These are phyloP conservation scores for Poeciliopsis gracilis DNA, from an alignment of 2,797 vertebrate species.

Conservation along the genomic window DNA sequence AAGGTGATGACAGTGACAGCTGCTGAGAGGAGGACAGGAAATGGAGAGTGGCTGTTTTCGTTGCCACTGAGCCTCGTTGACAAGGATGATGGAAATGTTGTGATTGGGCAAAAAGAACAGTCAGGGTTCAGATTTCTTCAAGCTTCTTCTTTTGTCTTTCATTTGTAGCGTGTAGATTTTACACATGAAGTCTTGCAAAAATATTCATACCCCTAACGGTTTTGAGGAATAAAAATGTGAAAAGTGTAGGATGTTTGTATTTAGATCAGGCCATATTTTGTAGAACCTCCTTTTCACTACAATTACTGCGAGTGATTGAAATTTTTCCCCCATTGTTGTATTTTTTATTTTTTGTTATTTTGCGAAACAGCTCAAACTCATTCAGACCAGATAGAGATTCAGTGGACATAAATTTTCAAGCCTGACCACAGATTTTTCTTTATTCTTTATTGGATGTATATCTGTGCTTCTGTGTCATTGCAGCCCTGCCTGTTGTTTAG, in stretches of 20 bases:
- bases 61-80: slow-evolving; percentile 43
- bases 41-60: slow-evolving; percentile 65
- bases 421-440: neutral
- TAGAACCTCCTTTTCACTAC: neutral
- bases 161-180: neutral
- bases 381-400: neutral
- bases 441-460: neutral
- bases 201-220: neutral
- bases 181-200: neutral
- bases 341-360: neutral
- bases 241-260: neutral
- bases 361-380: neutral
- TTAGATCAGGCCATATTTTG: neutral
- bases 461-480: neutral
- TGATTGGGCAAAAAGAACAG: slow-evolving; percentile 18
- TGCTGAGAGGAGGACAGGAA: slow-evolving; percentile 73
- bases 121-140: neutral
- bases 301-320: neutral
- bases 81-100: slow-evolving; percentile 45
- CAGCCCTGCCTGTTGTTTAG: neutral
- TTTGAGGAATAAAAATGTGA: neutral
- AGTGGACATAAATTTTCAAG: neutral
- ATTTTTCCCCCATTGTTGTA: neutral
- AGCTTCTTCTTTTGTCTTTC: neutral
- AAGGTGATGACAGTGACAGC: slow-evolving; percentile 72